Evolutionary conservation across 2,797 vertebrate species (phyloP).

Genomic region (Craterocephalus amniculus): DNA sequence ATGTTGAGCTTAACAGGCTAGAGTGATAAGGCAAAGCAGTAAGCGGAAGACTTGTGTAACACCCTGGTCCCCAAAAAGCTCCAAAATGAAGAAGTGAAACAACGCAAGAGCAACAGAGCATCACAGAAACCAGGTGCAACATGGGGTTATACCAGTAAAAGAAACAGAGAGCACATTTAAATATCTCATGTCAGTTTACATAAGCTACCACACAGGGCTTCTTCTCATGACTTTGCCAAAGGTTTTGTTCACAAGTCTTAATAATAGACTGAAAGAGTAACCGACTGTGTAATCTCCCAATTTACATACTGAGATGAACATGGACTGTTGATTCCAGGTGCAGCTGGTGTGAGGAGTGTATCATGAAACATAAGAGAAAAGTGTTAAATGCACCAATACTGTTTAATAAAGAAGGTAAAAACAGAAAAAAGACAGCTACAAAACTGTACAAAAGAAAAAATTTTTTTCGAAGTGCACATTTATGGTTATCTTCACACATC

Average conservation of each 20-base stretch:
- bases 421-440: not conserved
- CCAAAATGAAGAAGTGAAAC: slow-evolving; percentile 27
- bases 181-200: slow-evolving; percentile 58
- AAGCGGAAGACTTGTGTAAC: slow-evolving; percentile 62
- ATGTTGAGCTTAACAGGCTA: slow-evolving; percentile 51
- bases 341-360: slow-evolving; percentile 8
- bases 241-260: slow-evolving; percentile 29
- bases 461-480: not conserved
- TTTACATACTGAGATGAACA: slow-evolving; percentile 40
- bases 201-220: not conserved
- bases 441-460: not conserved
- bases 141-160: slow-evolving; percentile 47
- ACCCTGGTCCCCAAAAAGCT: slow-evolving; percentile 19
- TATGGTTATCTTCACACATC: slow-evolving; percentile 25
- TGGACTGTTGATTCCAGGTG: slow-evolving; percentile 50
- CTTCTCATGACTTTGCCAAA: slow-evolving; percentile 20
- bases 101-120: slow-evolving; percentile 40
- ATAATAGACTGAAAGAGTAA: slow-evolving; percentile 31
- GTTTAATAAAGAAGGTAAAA: slow-evolving; percentile 1
- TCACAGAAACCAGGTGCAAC: slow-evolving; percentile 69
- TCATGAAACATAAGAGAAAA: not conserved
- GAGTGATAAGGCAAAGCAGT: slow-evolving; percentile 51
- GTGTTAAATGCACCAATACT: not conserved
- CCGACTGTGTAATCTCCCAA: slow-evolving; percentile 16
- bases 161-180: slow-evolving; percentile 51